Conservation (phyloP, 1,140 invertebrate genomes). For the Drosophila ogumai region DNA sequence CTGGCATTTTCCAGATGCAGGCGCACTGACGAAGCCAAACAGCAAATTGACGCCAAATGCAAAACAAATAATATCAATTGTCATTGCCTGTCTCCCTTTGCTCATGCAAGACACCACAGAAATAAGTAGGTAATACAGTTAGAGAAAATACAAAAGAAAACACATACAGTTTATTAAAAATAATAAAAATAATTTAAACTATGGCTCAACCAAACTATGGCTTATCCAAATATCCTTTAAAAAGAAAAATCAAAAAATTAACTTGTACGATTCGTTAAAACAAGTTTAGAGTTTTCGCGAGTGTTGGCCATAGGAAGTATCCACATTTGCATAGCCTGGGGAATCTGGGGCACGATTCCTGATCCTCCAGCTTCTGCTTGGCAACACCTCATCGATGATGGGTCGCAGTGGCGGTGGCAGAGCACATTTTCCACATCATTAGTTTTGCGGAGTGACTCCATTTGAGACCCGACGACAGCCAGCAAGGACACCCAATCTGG, state of each 20-base stretch:
- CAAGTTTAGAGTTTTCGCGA: not conserved
- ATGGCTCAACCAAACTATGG: too few relatives aligned
- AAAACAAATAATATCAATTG: conserved; percentile 82
- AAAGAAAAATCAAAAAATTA: too few relatives aligned
- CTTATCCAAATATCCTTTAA: too few relatives aligned
- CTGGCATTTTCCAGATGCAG: conserved; percentile 29
- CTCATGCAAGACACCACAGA: conserved; percentile 14
- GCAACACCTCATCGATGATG: conserved; percentile 61
- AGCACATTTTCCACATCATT: conserved; percentile 84
- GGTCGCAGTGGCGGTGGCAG: conserved; percentile 34
- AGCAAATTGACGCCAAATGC: conserved; percentile 59
- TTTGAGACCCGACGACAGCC: conserved; percentile 65
- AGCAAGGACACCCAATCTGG: conserved; percentile 52
- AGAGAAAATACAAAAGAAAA: not conserved
- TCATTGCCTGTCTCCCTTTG: conserved; percentile 39
- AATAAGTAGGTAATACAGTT: not conserved
- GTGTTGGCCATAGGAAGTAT: conserved; percentile 4
- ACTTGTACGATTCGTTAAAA: not conserved
- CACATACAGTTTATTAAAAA: too few relatives aligned
- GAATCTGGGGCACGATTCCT: conserved; percentile 52
- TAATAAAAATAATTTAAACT: too few relatives aligned
- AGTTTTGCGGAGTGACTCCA: conserved; percentile 80
- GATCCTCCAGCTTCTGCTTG: conserved; percentile 50
- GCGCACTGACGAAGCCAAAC: conserved; percentile 20
- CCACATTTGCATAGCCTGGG: conserved; percentile 19